Evolutionary conservation across 2,888 invertebrate genomes (phyloP), one percentile per base, ranked within the genome.

Genomic region (Syritta pipiens): DNA sequence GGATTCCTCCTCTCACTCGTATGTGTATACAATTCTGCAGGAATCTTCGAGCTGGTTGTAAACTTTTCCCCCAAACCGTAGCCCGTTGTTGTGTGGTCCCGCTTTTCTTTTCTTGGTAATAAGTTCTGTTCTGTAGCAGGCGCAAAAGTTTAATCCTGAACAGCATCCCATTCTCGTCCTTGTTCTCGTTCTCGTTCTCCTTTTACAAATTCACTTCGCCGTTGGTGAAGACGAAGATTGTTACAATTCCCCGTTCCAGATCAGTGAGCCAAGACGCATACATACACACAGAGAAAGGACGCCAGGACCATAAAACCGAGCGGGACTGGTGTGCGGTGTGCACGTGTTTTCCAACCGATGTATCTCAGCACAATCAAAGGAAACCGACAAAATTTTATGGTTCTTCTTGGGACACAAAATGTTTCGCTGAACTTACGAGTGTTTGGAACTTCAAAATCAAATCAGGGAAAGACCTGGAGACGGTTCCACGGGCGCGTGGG

Each of bases 241-340:
- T 44, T 49, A 75, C 53, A 55, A 69, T 37, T 49, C 42, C 26
- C 49, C 14, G 48, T 63, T 76, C 57, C 63, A 57, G 57, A 35
- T 76, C 76, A 76, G 69, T 76, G 69, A 69, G 17, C 24, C 63
- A 51, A 46, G 57, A 63, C 44, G 44, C 42, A 60, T 57, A 62
- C 57, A 63, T 57, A 48, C 49, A 55, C 20, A 44, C 57, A 51
- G 28, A 35, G 19, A 22, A n/a, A 3, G n/a, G 24, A 30, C 46
- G 17, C 19, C 26, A 37, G 12, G 40, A 7, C 9, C 10, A 17
- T 9, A 2, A 17, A 17, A 17, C n/a, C 6, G 37, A 12, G 22
- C 9, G 28, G 9, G 46, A 40, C 10, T 17, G 40, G 20, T 32
- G 24, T 14, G 48, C 9, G 9, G 14, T 37, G 68, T 46, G 49